These are phyloP conservation scores for Tethya wilhelma DNA, from an alignment of 37 sponge, comb jelly and placozoan genomes.

Conservation along the genomic window DNA sequence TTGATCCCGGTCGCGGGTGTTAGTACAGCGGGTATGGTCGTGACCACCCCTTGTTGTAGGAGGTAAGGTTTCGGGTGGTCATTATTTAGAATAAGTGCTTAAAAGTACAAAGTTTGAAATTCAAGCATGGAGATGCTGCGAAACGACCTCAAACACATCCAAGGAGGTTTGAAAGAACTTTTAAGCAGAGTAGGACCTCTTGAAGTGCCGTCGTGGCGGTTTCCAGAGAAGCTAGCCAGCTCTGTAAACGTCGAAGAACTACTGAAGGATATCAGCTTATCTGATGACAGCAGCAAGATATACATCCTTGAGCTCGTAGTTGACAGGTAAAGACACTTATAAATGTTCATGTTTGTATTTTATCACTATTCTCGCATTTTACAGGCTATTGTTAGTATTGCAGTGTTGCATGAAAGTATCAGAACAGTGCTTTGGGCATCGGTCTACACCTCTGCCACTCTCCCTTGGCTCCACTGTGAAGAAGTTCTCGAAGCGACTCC, in stretches of 20 bases:
- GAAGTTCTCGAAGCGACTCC: constrained; percentile 25
- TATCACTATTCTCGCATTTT: neutral
- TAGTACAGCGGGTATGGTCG: no score
- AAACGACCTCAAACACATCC: constrained; percentile 19
- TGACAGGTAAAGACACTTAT: constrained; percentile 37
- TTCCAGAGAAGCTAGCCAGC: constrained; percentile 47
- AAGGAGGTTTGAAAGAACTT: constrained; percentile 24
- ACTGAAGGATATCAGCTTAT: neutral
- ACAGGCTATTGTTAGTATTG: constrained; percentile 51
- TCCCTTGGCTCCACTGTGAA: constrained; percentile 56
- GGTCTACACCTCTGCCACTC: constrained; percentile 33
- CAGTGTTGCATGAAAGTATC: constrained; percentile 34
- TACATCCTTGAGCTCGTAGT: constrained; percentile 47
- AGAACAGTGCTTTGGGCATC: constrained; percentile 1
- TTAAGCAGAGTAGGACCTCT: neutral
- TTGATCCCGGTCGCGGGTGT: no score
- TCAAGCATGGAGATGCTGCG: constrained; percentile 12
- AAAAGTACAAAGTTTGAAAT: neutral
- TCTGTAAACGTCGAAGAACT: constrained; percentile 31
- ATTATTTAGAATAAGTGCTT: neutral
- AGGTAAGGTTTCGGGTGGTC: neutral
- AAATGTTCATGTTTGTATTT: no score
- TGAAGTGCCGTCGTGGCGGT: constrained; percentile 68
- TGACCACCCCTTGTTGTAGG: no score
- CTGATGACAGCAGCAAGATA: neutral